A percentile compares a stretch with the other conserved stretches of the same genome.
These are phyloP conservation scores for Bryconaethiops microstoma DNA, from an alignment of 2,797 vertebrate genomes.

Conservation along the genomic window DNA sequence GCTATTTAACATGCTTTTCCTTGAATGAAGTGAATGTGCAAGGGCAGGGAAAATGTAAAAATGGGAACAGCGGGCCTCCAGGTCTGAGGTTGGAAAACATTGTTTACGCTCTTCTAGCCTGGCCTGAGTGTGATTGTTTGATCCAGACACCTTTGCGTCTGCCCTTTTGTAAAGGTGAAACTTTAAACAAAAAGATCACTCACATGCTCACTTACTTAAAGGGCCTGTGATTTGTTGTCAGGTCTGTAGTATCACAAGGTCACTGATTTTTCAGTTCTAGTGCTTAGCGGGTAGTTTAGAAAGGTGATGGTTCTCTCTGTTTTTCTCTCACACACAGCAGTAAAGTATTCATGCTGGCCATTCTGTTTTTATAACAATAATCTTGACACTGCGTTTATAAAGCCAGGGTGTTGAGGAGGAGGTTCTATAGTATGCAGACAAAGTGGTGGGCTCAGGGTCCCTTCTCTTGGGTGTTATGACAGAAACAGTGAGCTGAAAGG, in stretches of 20 bases:
- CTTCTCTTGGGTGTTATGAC: neutral
- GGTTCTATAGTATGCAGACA: neutral
- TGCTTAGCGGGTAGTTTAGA: neutral
- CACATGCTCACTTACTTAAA: constrained; percentile 31
- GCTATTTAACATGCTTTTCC: too few species aligned
- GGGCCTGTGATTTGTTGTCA: constrained; percentile 15
- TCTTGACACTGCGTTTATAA: neutral
- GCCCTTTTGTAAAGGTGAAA: constrained; percentile 42
- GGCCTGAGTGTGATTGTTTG: neutral
- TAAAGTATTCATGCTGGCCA: constrained; percentile 5
- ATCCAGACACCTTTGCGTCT: constrained; percentile 22
- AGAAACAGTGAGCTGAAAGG: neutral
- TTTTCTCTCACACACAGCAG: neutral
- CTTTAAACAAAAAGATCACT: constrained; percentile 25
- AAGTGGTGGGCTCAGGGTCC: neutral
- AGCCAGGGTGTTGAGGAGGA: neutral
- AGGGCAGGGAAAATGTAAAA: too few species aligned
- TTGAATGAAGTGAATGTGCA: too few species aligned
- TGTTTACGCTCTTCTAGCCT: neutral
- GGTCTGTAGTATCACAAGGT: neutral
- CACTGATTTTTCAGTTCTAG: constrained; percentile 16
- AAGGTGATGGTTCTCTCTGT: neutral
- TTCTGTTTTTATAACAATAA: neutral
- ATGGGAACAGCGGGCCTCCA: too few species aligned
- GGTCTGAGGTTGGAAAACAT: neutral